Percentiles rank a stretch among this genome's conserved stretches.
Conservation (phyloP, 37 sponge, comb jelly and placozoan genomes). For the Halisarca cf. caerulea region DNA sequence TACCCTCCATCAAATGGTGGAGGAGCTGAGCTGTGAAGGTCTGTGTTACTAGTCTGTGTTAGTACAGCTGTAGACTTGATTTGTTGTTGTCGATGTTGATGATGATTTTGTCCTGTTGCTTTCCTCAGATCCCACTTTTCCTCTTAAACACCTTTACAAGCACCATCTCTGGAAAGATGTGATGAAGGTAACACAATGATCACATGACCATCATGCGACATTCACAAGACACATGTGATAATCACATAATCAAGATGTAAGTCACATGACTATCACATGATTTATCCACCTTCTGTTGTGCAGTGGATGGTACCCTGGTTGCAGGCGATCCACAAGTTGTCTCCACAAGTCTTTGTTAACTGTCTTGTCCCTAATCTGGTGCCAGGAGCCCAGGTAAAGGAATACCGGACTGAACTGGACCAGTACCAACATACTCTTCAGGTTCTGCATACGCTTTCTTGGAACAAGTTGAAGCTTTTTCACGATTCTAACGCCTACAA, state of each 20-base stretch:
- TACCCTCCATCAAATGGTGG: neutral
- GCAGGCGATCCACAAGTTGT: neutral
- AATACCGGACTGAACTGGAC: neutral
- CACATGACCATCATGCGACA: neutral
- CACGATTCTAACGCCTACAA: neutral
- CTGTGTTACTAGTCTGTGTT: neutral
- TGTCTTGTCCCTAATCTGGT: constrained; percentile 5
- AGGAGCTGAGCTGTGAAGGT: neutral
- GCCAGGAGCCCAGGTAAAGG: neutral
- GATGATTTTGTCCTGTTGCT: neutral
- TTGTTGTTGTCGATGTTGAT: neutral
- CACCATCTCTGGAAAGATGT: neutral
- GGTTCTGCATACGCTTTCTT: neutral
- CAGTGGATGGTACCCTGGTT: constrained; percentile 5
- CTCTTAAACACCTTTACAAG: neutral
- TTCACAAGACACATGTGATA: neutral
- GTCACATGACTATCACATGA: neutral
- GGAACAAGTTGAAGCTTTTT: neutral
- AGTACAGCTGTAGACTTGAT: neutral
- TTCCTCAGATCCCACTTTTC: neutral
- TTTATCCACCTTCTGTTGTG: too few relatives aligned
- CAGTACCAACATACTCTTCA: neutral
- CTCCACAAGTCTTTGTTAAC: neutral
- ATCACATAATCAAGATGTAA: neutral
- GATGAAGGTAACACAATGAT: neutral